Evolutionary conservation across 2,888 invertebrate genomes (phyloP).

Genomic region (Crepidodera aurea): DNA sequence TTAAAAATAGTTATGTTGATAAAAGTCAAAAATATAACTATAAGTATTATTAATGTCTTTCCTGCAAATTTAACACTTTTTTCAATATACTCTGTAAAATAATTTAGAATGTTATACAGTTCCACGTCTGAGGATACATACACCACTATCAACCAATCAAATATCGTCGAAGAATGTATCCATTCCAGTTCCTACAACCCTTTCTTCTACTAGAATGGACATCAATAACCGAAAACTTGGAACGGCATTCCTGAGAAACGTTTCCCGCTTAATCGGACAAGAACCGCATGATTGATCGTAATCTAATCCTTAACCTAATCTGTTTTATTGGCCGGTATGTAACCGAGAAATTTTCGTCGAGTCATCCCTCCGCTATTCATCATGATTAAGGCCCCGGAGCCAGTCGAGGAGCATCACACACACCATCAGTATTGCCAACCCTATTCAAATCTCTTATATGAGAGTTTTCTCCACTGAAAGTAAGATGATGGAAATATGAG

Average conservation of each 20-base stretch:
- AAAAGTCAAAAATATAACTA: too few species aligned
- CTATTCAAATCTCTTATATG: slow-evolving; percentile 12
- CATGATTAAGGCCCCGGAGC: slow-evolving; percentile 50
- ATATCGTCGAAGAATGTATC: not conserved
- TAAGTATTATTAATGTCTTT: too few species aligned
- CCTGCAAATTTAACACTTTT: not conserved
- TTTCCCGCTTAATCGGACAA: slow-evolving; percentile 28
- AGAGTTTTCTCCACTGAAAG: not conserved
- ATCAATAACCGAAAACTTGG: slow-evolving; percentile 20
- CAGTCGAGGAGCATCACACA: slow-evolving; percentile 45
- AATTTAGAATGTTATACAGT: too few species aligned
- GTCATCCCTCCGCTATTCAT: slow-evolving; percentile 50
- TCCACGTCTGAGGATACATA: too few species aligned
- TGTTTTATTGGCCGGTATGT: slow-evolving; percentile 36
- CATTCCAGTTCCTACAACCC: slow-evolving; percentile 5
- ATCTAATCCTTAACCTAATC: slow-evolving; percentile 36
- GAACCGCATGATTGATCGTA: slow-evolving; percentile 35
- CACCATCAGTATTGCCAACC: slow-evolving; percentile 17
- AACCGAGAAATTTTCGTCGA: slow-evolving; percentile 45
- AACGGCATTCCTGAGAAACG: slow-evolving; percentile 22
- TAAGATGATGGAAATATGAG: not conserved
- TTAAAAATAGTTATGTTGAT: too few species aligned
- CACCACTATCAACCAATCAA: not conserved
- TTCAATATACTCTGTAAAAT: too few species aligned
- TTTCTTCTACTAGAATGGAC: slow-evolving; percentile 18